Conservation (phyloP, 2,113 vertebrate species). For the Bungarus multicinctus region DNA sequence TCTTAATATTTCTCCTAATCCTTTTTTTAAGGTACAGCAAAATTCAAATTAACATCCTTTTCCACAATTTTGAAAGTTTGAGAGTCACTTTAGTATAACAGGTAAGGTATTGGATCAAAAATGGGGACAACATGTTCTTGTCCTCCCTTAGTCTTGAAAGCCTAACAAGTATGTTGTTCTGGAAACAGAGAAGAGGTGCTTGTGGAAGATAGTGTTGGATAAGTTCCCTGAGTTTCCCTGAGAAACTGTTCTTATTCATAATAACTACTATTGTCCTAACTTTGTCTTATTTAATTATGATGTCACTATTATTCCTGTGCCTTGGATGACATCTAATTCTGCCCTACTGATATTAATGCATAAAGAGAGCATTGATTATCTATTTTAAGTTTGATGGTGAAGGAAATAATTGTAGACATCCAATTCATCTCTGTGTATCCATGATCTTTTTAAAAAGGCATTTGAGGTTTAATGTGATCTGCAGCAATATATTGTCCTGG, state of each 20-base stretch:
- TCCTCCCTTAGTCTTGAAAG: not conserved
- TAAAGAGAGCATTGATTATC: not conserved
- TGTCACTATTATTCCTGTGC: not conserved
- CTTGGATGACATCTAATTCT: not conserved
- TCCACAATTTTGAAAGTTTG: not conserved
- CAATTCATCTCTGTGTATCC: not conserved
- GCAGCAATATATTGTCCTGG: no score
- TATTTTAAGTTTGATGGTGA: not conserved
- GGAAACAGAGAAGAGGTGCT: fast-evolving
- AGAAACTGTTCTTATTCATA: not conserved
- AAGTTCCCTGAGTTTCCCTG: not conserved
- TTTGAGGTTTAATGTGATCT: no score
- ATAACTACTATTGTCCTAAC: not conserved
- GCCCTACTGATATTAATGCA: not conserved
- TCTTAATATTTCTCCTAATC: no score
- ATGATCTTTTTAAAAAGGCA: no score
- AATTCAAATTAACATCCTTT: not conserved
- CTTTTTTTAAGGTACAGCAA: not conserved
- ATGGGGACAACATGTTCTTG: not conserved
- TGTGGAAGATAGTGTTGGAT: not conserved
- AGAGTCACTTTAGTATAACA: no score
- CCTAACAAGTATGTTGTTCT: no score
- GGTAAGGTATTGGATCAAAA: not conserved
- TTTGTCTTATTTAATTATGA: not conserved
- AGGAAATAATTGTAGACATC: not conserved